These are phyloP conservation scores for Noctua comes DNA, from an alignment of 2,888 invertebrate species.

Conservation along the genomic window DNA sequence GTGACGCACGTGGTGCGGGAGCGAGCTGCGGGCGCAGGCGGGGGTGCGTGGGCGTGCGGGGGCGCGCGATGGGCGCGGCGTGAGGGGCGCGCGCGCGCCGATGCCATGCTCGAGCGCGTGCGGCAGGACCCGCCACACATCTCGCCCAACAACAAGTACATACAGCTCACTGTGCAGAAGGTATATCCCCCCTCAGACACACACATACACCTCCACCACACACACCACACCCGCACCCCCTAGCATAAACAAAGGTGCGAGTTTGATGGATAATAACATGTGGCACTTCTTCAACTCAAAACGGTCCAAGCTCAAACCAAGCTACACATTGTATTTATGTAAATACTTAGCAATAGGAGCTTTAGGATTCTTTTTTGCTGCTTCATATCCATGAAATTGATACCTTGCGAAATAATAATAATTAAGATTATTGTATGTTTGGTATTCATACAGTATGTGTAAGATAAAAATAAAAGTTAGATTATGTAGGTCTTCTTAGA, in stretches of 20 bases:
- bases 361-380: slow-evolving; percentile 39
- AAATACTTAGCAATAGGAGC: slow-evolving; percentile 36
- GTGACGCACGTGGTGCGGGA: slow-evolving; percentile 91
- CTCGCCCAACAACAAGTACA: slow-evolving; percentile 71
- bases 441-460: slow-evolving; percentile 38
- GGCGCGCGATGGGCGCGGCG: slow-evolving; percentile 69
- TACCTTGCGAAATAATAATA: slow-evolving; percentile 24
- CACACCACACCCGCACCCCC: not conserved
- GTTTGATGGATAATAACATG: slow-evolving; percentile 58
- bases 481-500: slow-evolving; percentile 52
- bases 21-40: slow-evolving; percentile 68
- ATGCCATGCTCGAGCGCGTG: slow-evolving; percentile 95
- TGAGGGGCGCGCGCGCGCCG: slow-evolving; percentile 91
- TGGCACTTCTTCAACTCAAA: slow-evolving; percentile 23
- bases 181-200: slow-evolving; percentile 69
- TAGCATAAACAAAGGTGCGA: slow-evolving; percentile 38
- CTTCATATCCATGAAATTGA: slow-evolving; percentile 56
- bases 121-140: slow-evolving; percentile 85
- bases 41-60: slow-evolving; percentile 31
- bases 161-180: slow-evolving; percentile 85
- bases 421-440: slow-evolving; percentile 22
- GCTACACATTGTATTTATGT: slow-evolving; percentile 21
- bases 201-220: slow-evolving; percentile 19
- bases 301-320: not conserved
- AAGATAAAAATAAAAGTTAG: slow-evolving; percentile 25